These are phyloP conservation scores for Sebastes fasciatus DNA, from an alignment of 2,113 vertebrate genomes.

Conservation along the genomic window DNA sequence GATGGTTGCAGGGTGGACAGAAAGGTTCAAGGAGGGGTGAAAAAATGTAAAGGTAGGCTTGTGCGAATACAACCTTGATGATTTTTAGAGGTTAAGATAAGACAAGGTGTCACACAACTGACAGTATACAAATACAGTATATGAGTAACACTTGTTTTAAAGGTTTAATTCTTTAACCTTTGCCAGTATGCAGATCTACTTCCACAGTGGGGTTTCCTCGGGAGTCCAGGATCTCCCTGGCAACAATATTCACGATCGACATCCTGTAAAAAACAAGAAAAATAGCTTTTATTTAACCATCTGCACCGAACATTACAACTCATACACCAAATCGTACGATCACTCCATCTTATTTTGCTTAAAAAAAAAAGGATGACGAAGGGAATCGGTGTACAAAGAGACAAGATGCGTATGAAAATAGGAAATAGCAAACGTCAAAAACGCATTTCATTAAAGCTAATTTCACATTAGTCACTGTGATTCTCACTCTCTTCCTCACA, in stretches of 20 bases:
- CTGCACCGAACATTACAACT: neutral
- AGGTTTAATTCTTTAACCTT: conserved; percentile 82
- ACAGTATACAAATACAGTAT: neutral
- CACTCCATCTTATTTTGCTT: neutral
- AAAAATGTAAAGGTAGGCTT: neutral
- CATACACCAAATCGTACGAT: neutral
- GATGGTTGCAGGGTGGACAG: conserved; percentile 6
- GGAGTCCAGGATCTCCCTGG: conserved; percentile 95
- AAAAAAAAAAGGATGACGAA: neutral
- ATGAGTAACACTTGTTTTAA: neutral
- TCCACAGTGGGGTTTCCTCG: conserved; percentile 87
- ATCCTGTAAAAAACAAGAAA: conserved; percentile 75
- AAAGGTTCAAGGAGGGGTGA: neutral
- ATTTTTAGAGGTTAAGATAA: neutral
- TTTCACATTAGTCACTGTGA: conserved; percentile 35
- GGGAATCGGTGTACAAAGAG: neutral
- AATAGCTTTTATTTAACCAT: conserved; percentile 1
- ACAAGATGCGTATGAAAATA: conserved; percentile 12
- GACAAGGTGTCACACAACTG: neutral
- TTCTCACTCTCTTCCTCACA: conserved; percentile 32
- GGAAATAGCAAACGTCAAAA: neutral
- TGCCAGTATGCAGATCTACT: conserved; percentile 91
- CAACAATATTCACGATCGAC: conserved; percentile 92
- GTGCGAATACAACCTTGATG: neutral
- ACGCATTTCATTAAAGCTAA: neutral